Base-by-base conservation (phyloP, 2,113 vertebrate species). In the Brachionichthys hirsutus region DNA sequence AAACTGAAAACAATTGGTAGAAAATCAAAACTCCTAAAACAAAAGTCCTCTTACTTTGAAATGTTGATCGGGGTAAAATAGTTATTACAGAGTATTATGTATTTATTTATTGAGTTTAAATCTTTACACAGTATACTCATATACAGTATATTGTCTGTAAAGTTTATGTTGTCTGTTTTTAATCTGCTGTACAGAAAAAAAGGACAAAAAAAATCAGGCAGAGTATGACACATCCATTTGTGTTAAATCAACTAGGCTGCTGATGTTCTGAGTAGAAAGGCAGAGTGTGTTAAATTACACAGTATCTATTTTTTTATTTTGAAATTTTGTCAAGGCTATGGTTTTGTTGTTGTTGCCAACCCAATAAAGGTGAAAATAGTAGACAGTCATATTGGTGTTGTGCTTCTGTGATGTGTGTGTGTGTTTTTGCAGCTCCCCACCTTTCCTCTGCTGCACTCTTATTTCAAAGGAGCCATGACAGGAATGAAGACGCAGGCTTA, bases 221-320 rank as follows among this genome's bases (percentile, higher is more conserved):
- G 17, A 62, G 35, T 69, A 70, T 79, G 70, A 63, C 68, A 2
- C 75, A 77, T n/a, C 19, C 56, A 45, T 76, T 77, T 83, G 62
- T 56, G 73, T 84, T 87, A 43, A 79, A 67, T 75, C 54, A 84
- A 70, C 76, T 89, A 77, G 77, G 77, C 83, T 89, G 75, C 78
- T 85, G 69, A 67, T 74, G 79, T 81, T 88, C 82, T 75, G 54
- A 75, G 58, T 84, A 80, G 78, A 70, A 30, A 84, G 59, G 78
- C 36, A 73, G 78, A 77, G 68, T 76, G 75, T 81, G 66, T 79
- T 79, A 62, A 73, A 78, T 68, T 71, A 81, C 61, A 87, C 76
- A 89, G 54, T 87, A 81, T 89, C 73, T 90, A 89, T 89, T 86
- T 89, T 92, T 89, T 91, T 91, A 89, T 85, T 89, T 91, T 81